Base-by-base conservation (phyloP, 2,888 invertebrate genomes). In the Synergus laeviventris region DNA sequence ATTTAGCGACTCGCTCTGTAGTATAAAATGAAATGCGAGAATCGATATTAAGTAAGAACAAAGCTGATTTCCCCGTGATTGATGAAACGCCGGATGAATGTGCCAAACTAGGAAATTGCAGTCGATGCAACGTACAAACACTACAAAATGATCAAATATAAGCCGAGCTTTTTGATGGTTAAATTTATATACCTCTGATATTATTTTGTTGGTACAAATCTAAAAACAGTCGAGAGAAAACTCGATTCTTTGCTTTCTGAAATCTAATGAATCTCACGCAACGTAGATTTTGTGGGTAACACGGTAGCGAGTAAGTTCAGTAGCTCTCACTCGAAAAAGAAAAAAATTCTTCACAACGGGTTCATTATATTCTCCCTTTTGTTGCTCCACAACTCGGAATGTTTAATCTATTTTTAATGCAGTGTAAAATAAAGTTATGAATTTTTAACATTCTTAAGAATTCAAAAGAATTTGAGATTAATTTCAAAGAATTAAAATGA, bases 161-260 rank as follows among this genome's bases (percentile, higher is more conserved):
- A 54, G n/a, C 18, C 1, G 9, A 54, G 9, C 56, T 56, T 56
- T 56, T 56, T 56, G 21, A 56, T 21, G 21, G 56, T 14, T 21
- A 21, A 56, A 56, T 56, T 12, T 56, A 56, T 56, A 21, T 56
- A 12, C 24, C 14, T 14, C 14, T 14, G 12, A 54, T 49, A n/a
- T 56, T 59, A 59, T 59, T 59, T 21, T 21, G 59, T 59, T 14
- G 14, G 59, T 59, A 59, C 14, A 59, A 21, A 59, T 12, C 24
- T 59, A 5, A 59, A 59, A 59, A 24, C 59, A 59, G 59, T 59
- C 12, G 5, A 24, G 59, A 24, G 59, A 21, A 59, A 59, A 59
- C 59, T 59, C 24, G 24, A 24, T 59, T 59, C 24, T 11, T 59
- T 59, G 59, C 59, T 59, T 24, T 59, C 59, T 24, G 24, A 59